Conservation (phyloP, 2,797 vertebrate genomes). For the Sebastes steindachneri region DNA sequence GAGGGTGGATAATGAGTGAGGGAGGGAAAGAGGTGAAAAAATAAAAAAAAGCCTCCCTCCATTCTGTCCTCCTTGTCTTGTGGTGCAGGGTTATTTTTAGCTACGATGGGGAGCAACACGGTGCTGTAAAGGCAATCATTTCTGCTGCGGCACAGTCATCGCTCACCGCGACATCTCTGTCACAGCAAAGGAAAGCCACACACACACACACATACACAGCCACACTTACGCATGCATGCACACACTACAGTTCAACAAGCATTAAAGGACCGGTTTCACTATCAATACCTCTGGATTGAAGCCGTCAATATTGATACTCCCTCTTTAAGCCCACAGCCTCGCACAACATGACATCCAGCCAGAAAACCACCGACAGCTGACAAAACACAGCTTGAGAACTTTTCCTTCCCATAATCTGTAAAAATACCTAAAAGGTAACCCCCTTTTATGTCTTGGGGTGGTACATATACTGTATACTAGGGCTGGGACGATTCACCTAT, state of each 20-base stretch:
- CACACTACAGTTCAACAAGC: background rate
- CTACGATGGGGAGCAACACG: constrained; percentile 69
- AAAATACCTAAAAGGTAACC: background rate
- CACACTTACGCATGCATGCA: background rate
- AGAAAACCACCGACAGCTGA: background rate
- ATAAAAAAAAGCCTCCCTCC: constrained; percentile 33
- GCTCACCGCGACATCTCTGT: constrained; percentile 68
- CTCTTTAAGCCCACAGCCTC: background rate
- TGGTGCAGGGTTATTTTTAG: constrained; percentile 83
- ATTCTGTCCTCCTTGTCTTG: constrained; percentile 65
- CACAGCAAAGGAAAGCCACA: constrained; percentile 40
- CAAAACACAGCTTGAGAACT: background rate
- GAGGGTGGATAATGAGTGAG: constrained; percentile 54
- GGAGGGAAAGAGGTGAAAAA: background rate
- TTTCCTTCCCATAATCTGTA: background rate
- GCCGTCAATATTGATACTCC: background rate
- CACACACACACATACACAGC: constrained; percentile 10
- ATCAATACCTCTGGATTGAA: background rate
- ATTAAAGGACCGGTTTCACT: background rate
- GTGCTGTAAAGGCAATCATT: constrained; percentile 79
- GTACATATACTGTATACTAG: no score
- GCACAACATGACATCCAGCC: background rate
- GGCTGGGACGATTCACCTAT: no score
- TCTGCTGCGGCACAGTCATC: constrained; percentile 71
- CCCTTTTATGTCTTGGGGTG: background rate